phyloP scores from a whole-genome alignment of 1,140 invertebrate species.

The Oscheius sp. region DNA sequence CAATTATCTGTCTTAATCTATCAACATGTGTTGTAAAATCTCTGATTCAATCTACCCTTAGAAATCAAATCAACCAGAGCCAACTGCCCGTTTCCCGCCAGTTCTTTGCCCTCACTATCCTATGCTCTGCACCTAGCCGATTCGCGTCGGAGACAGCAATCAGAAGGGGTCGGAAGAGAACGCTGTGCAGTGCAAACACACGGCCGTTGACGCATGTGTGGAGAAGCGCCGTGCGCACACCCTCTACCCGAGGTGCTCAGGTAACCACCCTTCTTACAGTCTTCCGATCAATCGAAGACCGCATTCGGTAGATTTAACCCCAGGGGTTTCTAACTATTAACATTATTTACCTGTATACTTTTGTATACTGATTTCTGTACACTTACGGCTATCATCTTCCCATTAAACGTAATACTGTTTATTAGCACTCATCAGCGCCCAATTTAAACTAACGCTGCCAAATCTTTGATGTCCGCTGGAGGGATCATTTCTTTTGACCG shows the following conservation, averaged over 20 bases:
- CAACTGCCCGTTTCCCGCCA: neutral
- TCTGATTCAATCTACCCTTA: too few relatives aligned
- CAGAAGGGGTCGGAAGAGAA: conserved; percentile 12
- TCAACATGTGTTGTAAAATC: too few relatives aligned
- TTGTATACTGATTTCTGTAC: too few relatives aligned
- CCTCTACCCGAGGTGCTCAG: neutral
- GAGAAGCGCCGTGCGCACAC: conserved; percentile 4
- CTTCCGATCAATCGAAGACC: neutral
- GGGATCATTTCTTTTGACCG: neutral
- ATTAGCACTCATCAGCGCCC: too few relatives aligned
- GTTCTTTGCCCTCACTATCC: too few relatives aligned
- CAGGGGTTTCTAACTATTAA: too few relatives aligned
- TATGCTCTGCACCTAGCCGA: neutral
- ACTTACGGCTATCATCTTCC: too few relatives aligned
- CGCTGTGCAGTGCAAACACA: conserved; percentile 8
- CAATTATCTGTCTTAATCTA: too few relatives aligned
- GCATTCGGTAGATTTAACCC: too few relatives aligned
- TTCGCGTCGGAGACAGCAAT: neutral
- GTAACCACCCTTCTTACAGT: neutral
- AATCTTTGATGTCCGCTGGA: neutral
- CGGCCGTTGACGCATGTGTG: conserved; percentile 5
- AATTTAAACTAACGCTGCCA: neutral
- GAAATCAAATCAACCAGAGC: too few relatives aligned
- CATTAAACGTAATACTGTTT: too few relatives aligned
- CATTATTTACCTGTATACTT: too few relatives aligned